These are phyloP conservation scores for Eulithis prunata DNA, from an alignment of 2,888 invertebrate genomes.

Conservation along the genomic window DNA sequence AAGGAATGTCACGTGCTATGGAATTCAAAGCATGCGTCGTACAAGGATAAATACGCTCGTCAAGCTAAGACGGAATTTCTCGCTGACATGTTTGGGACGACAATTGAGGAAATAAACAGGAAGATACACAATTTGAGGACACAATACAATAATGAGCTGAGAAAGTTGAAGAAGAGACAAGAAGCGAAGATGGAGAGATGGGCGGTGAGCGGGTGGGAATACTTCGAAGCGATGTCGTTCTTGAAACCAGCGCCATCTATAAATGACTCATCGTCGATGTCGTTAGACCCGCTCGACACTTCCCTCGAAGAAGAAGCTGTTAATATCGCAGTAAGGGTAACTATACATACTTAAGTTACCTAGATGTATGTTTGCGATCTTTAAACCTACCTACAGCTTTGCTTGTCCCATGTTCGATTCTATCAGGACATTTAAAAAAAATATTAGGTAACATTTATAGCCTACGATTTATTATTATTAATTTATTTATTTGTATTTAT, in stretches of 20 bases:
- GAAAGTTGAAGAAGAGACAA: constrained; percentile 70
- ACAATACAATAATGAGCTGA: constrained; percentile 74
- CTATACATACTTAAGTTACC: too few relatives aligned
- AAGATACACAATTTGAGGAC: constrained; percentile 76
- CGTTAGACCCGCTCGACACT: constrained; percentile 58
- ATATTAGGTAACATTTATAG: not conserved
- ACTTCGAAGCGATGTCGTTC: constrained; percentile 73
- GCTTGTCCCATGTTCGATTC: too few relatives aligned
- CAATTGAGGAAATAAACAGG: constrained; percentile 69
- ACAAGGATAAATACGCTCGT: constrained; percentile 62
- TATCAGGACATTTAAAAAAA: not conserved
- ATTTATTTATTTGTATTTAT: too few relatives aligned
- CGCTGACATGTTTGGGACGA: constrained; percentile 68
- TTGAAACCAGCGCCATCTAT: constrained; percentile 55
- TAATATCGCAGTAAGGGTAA: constrained; percentile 67
- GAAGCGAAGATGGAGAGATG: constrained; percentile 42
- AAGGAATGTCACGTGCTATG: constrained; percentile 72
- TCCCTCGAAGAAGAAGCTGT: constrained; percentile 57
- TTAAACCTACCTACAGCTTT: too few relatives aligned
- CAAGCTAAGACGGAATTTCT: constrained; percentile 64
- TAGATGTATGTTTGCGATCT: too few relatives aligned
- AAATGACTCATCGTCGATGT: constrained; percentile 34
- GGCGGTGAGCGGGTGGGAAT: constrained; percentile 70
- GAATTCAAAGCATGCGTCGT: constrained; percentile 65
- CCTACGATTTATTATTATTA: too few relatives aligned